These are phyloP conservation scores for Danaus plexippus DNA, from an alignment of 1,140 invertebrate genomes.

Conservation along the genomic window DNA sequence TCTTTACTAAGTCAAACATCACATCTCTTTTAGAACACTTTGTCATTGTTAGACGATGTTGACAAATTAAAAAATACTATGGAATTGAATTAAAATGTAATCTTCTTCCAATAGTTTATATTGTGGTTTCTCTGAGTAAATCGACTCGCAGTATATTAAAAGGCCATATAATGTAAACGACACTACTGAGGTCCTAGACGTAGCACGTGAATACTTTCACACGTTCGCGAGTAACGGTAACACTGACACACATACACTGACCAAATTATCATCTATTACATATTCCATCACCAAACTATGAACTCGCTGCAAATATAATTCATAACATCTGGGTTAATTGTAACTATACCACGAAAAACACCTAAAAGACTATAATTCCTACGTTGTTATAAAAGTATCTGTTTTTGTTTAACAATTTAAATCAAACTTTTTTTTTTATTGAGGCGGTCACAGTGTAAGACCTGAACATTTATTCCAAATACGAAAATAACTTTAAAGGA, in stretches of 20 bases:
- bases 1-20: too few relatives aligned
- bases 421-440: too few relatives aligned
- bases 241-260: conserved; percentile 12
- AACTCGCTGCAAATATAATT: too few relatives aligned
- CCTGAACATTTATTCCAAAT: too few relatives aligned
- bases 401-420: neutral
- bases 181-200: neutral
- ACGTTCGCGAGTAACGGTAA: conserved; percentile 9
- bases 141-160: neutral
- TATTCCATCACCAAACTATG: neutral
- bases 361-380: neutral
- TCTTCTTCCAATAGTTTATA: too few relatives aligned
- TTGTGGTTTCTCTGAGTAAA: neutral
- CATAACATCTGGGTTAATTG: too few relatives aligned
- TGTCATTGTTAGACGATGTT: too few relatives aligned
- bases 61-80: too few relatives aligned
- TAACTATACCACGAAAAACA: neutral
- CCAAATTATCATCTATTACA: conserved; percentile 13
- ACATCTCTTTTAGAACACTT: too few relatives aligned
- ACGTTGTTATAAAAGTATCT: neutral
- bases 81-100: too few relatives aligned
- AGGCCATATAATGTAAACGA: neutral
- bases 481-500: too few relatives aligned
- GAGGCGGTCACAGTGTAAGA: too few relatives aligned
- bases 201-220: conserved; percentile 8